Percentiles rank a stretch among this genome's conserved stretches.
Conservation (phyloP, 2,113 vertebrate genomes). For the Ageneiosus marmoratus region DNA sequence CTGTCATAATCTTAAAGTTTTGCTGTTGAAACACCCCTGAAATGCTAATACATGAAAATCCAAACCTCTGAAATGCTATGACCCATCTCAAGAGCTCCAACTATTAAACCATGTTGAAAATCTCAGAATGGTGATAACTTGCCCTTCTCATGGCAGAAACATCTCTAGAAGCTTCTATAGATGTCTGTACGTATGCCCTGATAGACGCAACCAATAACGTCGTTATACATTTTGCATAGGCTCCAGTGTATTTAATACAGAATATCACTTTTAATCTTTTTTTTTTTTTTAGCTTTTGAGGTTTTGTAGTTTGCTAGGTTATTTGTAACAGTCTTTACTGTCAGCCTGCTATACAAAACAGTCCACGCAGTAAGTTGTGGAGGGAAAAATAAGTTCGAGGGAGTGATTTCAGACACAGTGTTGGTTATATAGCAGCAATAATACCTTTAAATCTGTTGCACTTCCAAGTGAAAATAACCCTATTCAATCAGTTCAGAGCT, state of each 20-base stretch:
- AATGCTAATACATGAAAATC: too few relatives aligned
- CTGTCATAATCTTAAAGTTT: too few relatives aligned
- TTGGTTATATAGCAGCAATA: slow-evolving; percentile 21
- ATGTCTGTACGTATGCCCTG: too few relatives aligned
- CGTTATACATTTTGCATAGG: too few relatives aligned
- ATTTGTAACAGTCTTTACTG: not conserved
- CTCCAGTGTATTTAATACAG: not conserved
- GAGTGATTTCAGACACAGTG: not conserved
- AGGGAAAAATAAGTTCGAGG: not conserved
- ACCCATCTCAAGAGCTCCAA: too few relatives aligned
- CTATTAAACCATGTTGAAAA: too few relatives aligned
- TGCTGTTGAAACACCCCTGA: too few relatives aligned
- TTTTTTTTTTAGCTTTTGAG: not conserved
- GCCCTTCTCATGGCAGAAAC: too few relatives aligned
- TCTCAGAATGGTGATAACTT: too few relatives aligned
- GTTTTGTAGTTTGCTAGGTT: not conserved
- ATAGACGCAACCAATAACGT: too few relatives aligned
- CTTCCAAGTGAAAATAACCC: not conserved
- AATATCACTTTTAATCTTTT: not conserved
- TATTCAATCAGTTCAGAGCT: slow-evolving; percentile 1
- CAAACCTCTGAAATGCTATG: too few relatives aligned
- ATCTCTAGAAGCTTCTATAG: too few relatives aligned
- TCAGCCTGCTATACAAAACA: not conserved
- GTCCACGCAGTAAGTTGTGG: not conserved
- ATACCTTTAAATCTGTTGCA: not conserved